Conservation (phyloP, 2,113 vertebrate genomes). For the Pungitius pungitius region DNA sequence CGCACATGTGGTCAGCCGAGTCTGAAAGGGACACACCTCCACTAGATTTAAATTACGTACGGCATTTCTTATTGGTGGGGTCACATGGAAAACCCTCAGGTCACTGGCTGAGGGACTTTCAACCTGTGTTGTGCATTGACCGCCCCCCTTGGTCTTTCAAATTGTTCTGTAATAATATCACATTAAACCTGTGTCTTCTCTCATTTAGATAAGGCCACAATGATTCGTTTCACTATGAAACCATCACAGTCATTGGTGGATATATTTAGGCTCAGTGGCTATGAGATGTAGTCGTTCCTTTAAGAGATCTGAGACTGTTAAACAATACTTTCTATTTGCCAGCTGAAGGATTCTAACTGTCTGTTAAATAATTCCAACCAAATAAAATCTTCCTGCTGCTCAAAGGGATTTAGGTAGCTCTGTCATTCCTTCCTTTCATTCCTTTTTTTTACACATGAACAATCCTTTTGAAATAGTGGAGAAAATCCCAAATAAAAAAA, state of each 20-base stretch:
- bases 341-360: slow-evolving; percentile 13
- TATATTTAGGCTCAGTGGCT: neutral
- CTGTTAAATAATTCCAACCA: slow-evolving; percentile 2
- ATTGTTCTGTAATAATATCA: slow-evolving; percentile 49
- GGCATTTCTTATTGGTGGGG: slow-evolving; percentile 79
- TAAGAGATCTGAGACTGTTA: neutral
- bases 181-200: slow-evolving; percentile 22
- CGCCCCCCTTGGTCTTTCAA: slow-evolving; percentile 32
- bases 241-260: neutral
- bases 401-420: neutral
- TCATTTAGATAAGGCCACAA: slow-evolving; percentile 18
- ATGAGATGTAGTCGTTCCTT: neutral
- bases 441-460: neutral
- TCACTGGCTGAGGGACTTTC: slow-evolving; percentile 65
- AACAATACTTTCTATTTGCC: neutral
- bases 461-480: neutral
- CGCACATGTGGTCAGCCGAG: slow-evolving; percentile 84
- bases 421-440: slow-evolving; percentile 5
- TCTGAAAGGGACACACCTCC: slow-evolving; percentile 79
- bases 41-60: slow-evolving; percentile 84
- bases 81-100: slow-evolving; percentile 70
- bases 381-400: neutral
- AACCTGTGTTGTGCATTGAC: slow-evolving; percentile 66
- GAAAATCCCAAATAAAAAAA: neutral
- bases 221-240: slow-evolving; percentile 11